Conservation (phyloP, 2,113 vertebrate species). For the Semnornis frantzii region DNA sequence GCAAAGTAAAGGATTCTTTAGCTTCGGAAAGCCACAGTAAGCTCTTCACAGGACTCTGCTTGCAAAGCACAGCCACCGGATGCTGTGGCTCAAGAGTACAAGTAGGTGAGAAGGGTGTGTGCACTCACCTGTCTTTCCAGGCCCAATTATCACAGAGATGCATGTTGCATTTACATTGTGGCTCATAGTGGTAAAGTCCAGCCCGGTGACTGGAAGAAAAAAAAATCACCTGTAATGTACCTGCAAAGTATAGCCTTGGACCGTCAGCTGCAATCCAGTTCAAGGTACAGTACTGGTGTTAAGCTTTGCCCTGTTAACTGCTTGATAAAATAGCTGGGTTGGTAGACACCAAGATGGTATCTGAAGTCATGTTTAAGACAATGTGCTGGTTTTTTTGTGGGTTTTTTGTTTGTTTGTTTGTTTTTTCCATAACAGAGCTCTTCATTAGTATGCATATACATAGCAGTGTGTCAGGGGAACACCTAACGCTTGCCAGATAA, state of each 20-base stretch:
- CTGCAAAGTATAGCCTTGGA: not conserved
- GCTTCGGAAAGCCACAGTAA: not conserved
- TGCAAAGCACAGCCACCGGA: not conserved
- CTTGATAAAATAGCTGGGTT: not conserved
- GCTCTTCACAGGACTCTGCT: not conserved
- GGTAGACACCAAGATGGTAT: not conserved
- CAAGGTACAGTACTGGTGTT: not conserved
- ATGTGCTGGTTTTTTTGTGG: not conserved
- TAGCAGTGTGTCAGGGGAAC: conserved; percentile 16
- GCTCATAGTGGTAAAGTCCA: not conserved
- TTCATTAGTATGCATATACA: not conserved
- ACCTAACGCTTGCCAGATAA: not conserved
- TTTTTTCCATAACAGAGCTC: not conserved
- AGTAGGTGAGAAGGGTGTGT: not conserved
- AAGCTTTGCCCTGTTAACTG: not conserved
- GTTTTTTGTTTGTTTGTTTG: not conserved
- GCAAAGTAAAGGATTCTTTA: not conserved
- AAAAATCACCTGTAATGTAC: not conserved
- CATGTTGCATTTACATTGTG: not conserved
- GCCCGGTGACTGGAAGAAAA: not conserved
- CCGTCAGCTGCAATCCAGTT: not conserved
- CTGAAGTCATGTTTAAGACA: not conserved
- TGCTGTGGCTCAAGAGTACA: not conserved
- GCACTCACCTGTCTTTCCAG: accelerated
- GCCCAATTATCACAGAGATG: accelerated